These are phyloP conservation scores for Euwallacea similis DNA, from an alignment of 1,140 invertebrate species.

Conservation along the genomic window DNA sequence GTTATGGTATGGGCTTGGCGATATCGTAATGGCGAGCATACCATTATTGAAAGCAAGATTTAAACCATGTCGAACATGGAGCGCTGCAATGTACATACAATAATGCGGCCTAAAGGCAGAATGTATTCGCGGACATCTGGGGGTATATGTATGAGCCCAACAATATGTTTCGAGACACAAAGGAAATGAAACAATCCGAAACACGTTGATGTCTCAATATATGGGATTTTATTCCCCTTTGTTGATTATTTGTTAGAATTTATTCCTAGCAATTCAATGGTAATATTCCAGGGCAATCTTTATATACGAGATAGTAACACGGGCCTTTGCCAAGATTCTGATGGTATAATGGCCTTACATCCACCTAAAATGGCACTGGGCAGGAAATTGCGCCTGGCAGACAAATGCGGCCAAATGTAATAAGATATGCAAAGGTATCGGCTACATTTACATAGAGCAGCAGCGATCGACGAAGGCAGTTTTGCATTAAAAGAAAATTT, in stretches of 20 bases:
- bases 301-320: neutral
- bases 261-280: no score
- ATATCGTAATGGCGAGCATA: no score
- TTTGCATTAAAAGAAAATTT: no score
- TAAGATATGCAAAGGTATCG: no score
- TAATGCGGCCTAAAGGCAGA: neutral
- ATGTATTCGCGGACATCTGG: slow-evolving; percentile 3
- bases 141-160: neutral
- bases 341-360: neutral
- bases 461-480: no score
- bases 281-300: no score
- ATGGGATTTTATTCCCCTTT: slow-evolving; percentile 5
- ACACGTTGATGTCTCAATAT: neutral
- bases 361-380: neutral
- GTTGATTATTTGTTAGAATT: neutral
- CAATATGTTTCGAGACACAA: neutral
- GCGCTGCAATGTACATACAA: neutral
- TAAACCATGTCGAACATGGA: neutral
- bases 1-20: no score
- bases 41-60: neutral
- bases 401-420: neutral
- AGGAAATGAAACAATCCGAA: slow-evolving; percentile 1
- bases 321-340: neutral
- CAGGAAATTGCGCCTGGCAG: neutral
- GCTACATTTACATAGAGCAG: no score